Percentiles rank a stretch among this genome's conserved stretches.
Evolutionary conservation across 2,113 vertebrate species (phyloP).

Genomic region (Lanius collurio): DNA sequence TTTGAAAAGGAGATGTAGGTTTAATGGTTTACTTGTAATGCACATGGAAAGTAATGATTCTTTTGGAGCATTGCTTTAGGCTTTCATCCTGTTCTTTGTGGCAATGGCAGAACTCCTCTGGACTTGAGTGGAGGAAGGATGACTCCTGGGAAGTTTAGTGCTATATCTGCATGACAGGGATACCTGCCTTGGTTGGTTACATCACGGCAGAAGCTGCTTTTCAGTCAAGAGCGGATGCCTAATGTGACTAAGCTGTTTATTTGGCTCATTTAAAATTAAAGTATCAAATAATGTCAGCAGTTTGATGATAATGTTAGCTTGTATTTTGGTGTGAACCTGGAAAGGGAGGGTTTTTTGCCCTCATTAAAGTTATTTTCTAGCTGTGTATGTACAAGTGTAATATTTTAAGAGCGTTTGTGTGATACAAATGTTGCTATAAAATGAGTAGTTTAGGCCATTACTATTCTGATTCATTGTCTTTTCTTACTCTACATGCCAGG

Average conservation of each 20-base stretch:
- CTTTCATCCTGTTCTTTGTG: not conserved
- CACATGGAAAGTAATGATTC: not conserved
- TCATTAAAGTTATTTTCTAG: not conserved
- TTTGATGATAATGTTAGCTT: not conserved
- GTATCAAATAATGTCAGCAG: not conserved
- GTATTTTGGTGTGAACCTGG: not conserved
- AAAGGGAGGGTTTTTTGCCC: accelerated
- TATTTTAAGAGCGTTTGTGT: not conserved
- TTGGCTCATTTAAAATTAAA: not conserved
- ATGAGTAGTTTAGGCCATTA: not conserved
- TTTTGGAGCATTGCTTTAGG: not conserved
- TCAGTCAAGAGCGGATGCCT: not conserved
- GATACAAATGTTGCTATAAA: not conserved
- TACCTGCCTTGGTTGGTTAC: not conserved
- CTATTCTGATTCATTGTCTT: not conserved
- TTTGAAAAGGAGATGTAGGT: not conserved
- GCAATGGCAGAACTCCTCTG: not conserved
- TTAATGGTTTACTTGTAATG: not conserved
- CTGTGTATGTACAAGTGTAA: not conserved
- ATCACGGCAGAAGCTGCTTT: not conserved
- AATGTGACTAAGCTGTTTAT: not conserved
- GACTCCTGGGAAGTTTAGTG: not conserved
- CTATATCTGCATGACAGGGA: not conserved
- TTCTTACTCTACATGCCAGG: not conserved
- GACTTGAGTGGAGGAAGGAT: not conserved